A percentile compares a stretch with the other conserved stretches of the same genome.
These are phyloP conservation scores for Brachionichthys hirsutus DNA, from an alignment of 2,113 vertebrate genomes.

Conservation along the genomic window DNA sequence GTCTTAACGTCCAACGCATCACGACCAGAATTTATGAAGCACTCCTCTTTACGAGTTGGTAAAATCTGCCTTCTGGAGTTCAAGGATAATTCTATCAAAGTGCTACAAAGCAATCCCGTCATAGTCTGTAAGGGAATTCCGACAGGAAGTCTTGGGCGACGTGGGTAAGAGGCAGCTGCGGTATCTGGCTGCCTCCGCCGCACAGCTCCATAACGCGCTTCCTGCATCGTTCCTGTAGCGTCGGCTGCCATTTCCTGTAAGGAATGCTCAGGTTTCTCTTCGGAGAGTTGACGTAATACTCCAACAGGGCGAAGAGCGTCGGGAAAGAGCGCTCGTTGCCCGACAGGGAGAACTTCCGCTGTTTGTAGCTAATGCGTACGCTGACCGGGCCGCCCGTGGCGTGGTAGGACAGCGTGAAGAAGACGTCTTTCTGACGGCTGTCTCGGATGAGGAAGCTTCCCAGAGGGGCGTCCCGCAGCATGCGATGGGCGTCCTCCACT, in stretches of 20 bases:
- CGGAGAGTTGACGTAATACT: conserved; percentile 87
- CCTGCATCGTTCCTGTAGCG: conserved; percentile 93
- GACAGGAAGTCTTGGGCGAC: conserved; percentile 87
- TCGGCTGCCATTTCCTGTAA: conserved; percentile 83
- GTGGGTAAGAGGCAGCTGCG: conserved; percentile 81
- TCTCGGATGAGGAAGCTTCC: conserved; percentile 95
- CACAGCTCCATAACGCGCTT: conserved; percentile 84
- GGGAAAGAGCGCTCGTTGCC: conserved; percentile 89
- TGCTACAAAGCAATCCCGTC: conserved; percentile 28
- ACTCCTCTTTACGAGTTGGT: not conserved
- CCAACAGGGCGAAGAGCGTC: conserved; percentile 90
- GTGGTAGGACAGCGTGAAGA: conserved; percentile 94
- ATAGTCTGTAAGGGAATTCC: conserved; percentile 89
- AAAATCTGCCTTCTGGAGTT: conserved; percentile 9
- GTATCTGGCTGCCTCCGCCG: conserved; percentile 79
- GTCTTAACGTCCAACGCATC: not conserved
- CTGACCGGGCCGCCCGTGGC: conserved; percentile 85
- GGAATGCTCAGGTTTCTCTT: conserved; percentile 85
- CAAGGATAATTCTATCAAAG: conserved; percentile 4
- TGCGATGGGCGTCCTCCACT: conserved; percentile 87
- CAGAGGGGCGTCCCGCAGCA: conserved; percentile 83
- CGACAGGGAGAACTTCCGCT: conserved; percentile 85
- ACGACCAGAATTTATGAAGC: not conserved
- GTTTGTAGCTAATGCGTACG: conserved; percentile 89
- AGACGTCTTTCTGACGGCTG: conserved; percentile 91